Evolutionary conservation across 2,797 vertebrate species (phyloP).

Genomic region (Pipistrellus pipistrellus): DNA sequence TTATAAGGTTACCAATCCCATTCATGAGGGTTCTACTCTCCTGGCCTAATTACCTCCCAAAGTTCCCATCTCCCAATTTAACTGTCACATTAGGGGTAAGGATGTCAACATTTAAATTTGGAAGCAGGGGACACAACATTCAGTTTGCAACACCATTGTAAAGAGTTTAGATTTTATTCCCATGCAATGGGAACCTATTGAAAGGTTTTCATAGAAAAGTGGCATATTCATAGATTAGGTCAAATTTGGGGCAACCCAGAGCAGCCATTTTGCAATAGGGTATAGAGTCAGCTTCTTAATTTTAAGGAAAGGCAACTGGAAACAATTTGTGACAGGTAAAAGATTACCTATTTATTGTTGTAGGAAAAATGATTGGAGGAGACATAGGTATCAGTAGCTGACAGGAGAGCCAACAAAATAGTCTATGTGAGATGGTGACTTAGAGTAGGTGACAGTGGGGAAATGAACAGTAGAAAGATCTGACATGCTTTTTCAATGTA

Average conservation of each 20-base stretch:
- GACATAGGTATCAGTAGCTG: neutral
- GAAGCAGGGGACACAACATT: neutral
- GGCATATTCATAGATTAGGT: neutral
- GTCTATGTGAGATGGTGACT: neutral
- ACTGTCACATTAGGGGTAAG: neutral
- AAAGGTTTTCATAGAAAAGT: constrained; percentile 1
- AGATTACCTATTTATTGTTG: neutral
- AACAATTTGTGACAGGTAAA: neutral
- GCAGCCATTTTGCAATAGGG: neutral
- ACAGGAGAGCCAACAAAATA: neutral
- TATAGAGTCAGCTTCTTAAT: neutral
- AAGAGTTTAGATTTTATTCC: constrained; percentile 18
- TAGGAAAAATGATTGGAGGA: neutral
- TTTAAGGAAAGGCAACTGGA: neutral
- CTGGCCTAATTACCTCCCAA: neutral
- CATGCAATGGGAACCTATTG: neutral
- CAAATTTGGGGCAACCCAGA: neutral
- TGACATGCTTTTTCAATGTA: neutral
- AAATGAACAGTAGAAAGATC: neutral
- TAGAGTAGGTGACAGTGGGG: neutral
- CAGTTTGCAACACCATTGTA: neutral
- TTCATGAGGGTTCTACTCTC: neutral
- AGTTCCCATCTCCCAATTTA: neutral
- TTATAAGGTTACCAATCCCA: neutral
- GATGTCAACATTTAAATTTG: neutral